phyloP scores from a whole-genome alignment of 2,888 invertebrate genomes.

The Athalia rosae region DNA sequence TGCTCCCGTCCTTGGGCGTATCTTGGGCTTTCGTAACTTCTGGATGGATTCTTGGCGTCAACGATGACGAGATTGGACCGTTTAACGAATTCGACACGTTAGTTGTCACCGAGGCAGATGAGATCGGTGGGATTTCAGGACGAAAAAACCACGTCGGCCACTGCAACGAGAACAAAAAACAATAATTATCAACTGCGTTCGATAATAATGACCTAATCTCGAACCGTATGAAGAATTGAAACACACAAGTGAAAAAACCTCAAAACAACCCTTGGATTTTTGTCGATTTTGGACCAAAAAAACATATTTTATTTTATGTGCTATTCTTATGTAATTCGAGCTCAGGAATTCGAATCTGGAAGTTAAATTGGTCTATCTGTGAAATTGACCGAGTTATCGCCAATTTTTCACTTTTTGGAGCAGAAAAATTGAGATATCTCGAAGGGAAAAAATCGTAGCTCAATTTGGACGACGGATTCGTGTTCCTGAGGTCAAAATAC shows the following conservation, averaged over 20 bases:
- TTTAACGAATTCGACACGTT: constrained; percentile 54
- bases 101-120: constrained; percentile 53
- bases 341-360: too few relatives aligned
- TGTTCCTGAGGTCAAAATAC: too few relatives aligned
- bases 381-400: too few relatives aligned
- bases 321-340: too few relatives aligned
- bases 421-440: too few relatives aligned
- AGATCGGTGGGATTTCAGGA: constrained; percentile 63
- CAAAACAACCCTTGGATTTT: too few relatives aligned
- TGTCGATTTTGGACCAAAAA: too few relatives aligned
- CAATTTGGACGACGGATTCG: too few relatives aligned
- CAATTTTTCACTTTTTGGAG: too few relatives aligned
- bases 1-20: constrained; percentile 57
- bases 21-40: constrained; percentile 59
- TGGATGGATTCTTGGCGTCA: constrained; percentile 57
- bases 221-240: constrained; percentile 43
- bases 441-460: too few relatives aligned
- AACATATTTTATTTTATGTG: too few relatives aligned
- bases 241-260: not conserved
- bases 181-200: not conserved
- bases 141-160: constrained; percentile 68
- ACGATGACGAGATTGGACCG: constrained; percentile 23
- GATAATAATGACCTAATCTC: not conserved
- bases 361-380: too few relatives aligned
- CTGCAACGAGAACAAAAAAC: constrained; percentile 56